Base-by-base conservation (phyloP, 2,888 invertebrate genomes). In the Pseudococcus longispinus region DNA sequence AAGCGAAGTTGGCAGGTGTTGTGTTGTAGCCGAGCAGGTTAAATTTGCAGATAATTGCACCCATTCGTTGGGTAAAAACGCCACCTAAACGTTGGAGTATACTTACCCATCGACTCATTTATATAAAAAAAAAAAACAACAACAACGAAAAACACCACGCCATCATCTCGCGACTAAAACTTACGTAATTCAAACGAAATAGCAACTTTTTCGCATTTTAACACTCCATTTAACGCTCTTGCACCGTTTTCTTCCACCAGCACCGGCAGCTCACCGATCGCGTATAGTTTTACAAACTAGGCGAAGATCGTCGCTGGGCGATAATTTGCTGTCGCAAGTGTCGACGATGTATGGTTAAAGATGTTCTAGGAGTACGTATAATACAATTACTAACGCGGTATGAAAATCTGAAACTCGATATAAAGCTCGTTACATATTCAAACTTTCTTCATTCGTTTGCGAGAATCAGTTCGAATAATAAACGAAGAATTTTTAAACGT, bases 351-450 rank as follows among this genome's bases (percentile, higher is more conserved):
- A 70, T 29, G 15, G 15, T 29, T 29, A 18, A 29, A 70, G 70
- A 70, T 29, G 70, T 20, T 70, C 6, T 70, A 13, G 11, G 26
- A 2, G 20, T 60, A 23, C 60, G 51, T 26, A 26, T 70, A 70
- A 70, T 70, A 70, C 70, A 70, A 70, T 70, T 29, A 29, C 32
- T 29, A 3, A 5, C 18, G n/a, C 1, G 32, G 70, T 70, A 5
- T 70, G 29, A 70, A 70, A 70, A 70, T 70, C 70, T 29, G 29
- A 29, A 70, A 70, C 70, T 70, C 70, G 29, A 70, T 70, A 70
- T 70, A 70, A 70, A 70, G 70, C 70, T 29, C 70, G 29, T 70
- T 70, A 70, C 70, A 29, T 70, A 70, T 70, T 70, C 29, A 70
- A 70, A 70, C 70, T 70, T 70, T 65, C 26, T 65, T 5, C n/a